Evolutionary conservation across 1,140 invertebrate species (phyloP), one percentile per base, ranked within the genome.

Genomic region (Tyrophagus putrescentiae): DNA sequence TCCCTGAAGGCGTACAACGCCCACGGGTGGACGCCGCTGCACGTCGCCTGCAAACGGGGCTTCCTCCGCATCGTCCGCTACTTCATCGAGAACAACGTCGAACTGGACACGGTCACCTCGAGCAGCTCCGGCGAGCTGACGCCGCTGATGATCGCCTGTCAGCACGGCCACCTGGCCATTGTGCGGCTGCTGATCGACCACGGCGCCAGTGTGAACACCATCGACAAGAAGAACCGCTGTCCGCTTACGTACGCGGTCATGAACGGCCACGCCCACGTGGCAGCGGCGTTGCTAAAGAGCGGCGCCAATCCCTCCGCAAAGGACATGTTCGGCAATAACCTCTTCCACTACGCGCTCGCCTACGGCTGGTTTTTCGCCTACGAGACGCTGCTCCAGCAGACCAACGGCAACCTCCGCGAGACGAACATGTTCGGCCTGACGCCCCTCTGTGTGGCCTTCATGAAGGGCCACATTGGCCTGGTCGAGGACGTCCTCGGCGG

Each of bases 301-400:
- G 77, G 77, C 21, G 71, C 73, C 4, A 72, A 76, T 65, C 68
- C 76, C 4, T 69, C 73, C 52, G 64, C 65, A 11, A 67, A 64
- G 4, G 77, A 79, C 61, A 71, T 70, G 21, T 77, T 75, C 31
- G 75, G 75, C 6, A 79, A 79, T 62, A 70, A 74, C 7, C 63
- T 74, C 2, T 67, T 77, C 3, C 77, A 78, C 65, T 79, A 78
- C 67, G 76, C 76, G 2, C 70, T 71, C 61, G 77, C 76, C 0
- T 79, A 78, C 70, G 77, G 77, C 7, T 78, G 76, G 76, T 72
- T 75, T 60, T 76, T 74, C 65, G 73, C 71, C 58, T 65, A 76
- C 13, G 25, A 59, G 34, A 71, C 76, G 54, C 62, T 77, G 16
- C 67, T 79, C 21, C 64, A 77, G 9, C 73, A 77, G 62, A 72